A percentile compares a stretch with the other conserved stretches of the same genome.
phyloP scores from a whole-genome alignment of 2,888 invertebrate genomes.

The Hylaea fasciaria region DNA sequence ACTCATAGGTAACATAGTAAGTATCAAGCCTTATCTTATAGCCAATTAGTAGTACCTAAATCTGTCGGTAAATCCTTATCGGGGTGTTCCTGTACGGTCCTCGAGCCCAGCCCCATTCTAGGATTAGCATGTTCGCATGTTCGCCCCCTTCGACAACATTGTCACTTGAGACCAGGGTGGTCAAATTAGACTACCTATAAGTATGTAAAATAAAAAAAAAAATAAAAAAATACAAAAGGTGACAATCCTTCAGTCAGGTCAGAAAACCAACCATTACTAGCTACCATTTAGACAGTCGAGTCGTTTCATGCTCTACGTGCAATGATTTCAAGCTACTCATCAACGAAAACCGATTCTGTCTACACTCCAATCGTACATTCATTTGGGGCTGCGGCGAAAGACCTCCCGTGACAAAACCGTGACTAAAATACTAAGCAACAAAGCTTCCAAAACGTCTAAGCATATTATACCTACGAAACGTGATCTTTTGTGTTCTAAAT shows the following conservation, averaged over 20 bases:
- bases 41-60: too few relatives aligned
- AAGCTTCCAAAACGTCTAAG: constrained; percentile 24
- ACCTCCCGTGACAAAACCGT: constrained; percentile 25
- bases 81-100: too few relatives aligned
- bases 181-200: too few relatives aligned
- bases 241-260: not conserved
- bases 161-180: too few relatives aligned
- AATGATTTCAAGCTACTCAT: constrained; percentile 14
- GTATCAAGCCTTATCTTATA: too few relatives aligned
- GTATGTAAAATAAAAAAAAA: too few relatives aligned
- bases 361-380: constrained; percentile 28
- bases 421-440: constrained; percentile 36
- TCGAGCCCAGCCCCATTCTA: too few relatives aligned
- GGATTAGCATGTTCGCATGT: too few relatives aligned
- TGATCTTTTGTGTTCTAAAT: constrained; percentile 37
- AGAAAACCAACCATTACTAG: not conserved
- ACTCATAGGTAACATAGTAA: too few relatives aligned
- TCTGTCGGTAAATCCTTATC: too few relatives aligned
- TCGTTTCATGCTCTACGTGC: constrained; percentile 17
- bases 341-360: constrained; percentile 23
- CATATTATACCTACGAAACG: constrained; percentile 31
- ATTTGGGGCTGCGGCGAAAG: constrained; percentile 23
- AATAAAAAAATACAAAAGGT: not conserved
- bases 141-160: too few relatives aligned
- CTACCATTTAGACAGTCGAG: not conserved